Conservation (phyloP, 1,140 invertebrate genomes). For the Lasioglossum baleicum region DNA sequence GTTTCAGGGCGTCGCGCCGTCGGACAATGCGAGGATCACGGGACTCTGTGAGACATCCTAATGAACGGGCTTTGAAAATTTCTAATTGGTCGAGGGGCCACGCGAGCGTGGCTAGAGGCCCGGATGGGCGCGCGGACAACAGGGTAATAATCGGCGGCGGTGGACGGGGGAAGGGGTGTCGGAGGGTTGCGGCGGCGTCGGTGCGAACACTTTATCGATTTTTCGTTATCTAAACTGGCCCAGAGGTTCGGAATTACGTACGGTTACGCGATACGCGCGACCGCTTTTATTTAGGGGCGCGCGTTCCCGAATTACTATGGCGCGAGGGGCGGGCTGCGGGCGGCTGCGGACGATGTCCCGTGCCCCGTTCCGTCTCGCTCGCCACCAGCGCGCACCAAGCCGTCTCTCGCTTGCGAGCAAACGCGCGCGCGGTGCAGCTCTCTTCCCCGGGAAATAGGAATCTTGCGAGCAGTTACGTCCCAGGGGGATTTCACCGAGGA, state of each 20-base stretch:
- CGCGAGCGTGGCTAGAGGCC: background rate
- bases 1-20: too few relatives aligned
- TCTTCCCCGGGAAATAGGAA: conserved; percentile 35
- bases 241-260: conserved; percentile 16
- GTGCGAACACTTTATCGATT: conserved; percentile 35
- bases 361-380: background rate
- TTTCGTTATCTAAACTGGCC: conserved; percentile 33
- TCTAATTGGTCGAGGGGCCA: conserved; percentile 21
- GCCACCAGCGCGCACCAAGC: background rate
- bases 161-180: too few relatives aligned
- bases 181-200: background rate
- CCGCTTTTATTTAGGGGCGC: conserved; percentile 31
- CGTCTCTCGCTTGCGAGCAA: too few relatives aligned
- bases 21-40: background rate
- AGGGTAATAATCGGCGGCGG: conserved; percentile 25
- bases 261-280: background rate
- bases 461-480: conserved; percentile 60
- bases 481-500: conserved; percentile 45
- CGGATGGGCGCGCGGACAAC: conserved; percentile 12
- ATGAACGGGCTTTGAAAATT: conserved; percentile 12
- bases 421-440: too few relatives aligned
- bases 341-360: background rate
- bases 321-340: background rate
- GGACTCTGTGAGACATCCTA: background rate
- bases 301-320: conserved; percentile 47